Evolutionary conservation across 2,797 vertebrate genomes (phyloP).

Genomic region (Callimico goeldii): DNA sequence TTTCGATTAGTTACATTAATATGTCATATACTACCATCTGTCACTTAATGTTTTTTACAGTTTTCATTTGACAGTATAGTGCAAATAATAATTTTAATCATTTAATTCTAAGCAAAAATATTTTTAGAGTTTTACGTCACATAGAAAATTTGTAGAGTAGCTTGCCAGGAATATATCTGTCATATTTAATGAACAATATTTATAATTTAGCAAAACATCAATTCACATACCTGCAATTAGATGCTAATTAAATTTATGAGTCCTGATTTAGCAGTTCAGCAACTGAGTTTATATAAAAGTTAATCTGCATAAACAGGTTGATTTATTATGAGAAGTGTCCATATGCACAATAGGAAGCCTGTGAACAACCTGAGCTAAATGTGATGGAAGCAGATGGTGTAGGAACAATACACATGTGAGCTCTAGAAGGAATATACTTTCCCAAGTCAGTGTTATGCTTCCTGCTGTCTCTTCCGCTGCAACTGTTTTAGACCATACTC

Average conservation of each 20-base stretch:
- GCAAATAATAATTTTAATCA: slow-evolving; percentile 3
- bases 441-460: not conserved
- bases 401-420: not conserved
- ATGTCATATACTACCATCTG: not conserved
- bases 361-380: not conserved
- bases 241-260: slow-evolving; percentile 36
- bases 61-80: not conserved
- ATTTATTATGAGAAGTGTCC: not conserved
- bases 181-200: not conserved
- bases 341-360: not conserved
- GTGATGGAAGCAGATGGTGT: not conserved
- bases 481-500: not conserved
- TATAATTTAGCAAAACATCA: slow-evolving; percentile 35
- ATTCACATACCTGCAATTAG: not conserved
- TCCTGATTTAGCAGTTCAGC: not conserved
- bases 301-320: not conserved
- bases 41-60: not conserved
- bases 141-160: not conserved
- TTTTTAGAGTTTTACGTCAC: not conserved
- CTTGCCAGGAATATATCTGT: not conserved
- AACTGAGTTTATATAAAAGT: not conserved
- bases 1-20: slow-evolving; percentile 22
- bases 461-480: not conserved
- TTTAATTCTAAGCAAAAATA: slow-evolving; percentile 18
- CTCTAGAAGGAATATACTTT: not conserved